phyloP scores from a whole-genome alignment of 2,113 vertebrate species.

The Okapia johnstoni region DNA sequence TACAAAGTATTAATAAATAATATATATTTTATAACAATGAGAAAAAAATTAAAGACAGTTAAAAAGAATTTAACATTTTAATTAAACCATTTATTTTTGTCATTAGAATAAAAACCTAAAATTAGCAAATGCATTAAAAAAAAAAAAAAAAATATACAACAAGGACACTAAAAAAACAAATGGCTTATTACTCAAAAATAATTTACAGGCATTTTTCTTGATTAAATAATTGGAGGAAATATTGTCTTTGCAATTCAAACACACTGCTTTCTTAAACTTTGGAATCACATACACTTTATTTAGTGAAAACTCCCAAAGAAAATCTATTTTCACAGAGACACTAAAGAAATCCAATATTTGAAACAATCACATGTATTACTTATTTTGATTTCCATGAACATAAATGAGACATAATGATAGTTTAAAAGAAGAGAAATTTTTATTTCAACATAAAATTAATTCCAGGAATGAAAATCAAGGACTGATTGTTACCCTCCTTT shows the following conservation, averaged over 20 bases:
- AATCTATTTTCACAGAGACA: not conserved
- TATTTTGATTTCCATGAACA: not conserved
- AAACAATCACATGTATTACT: not conserved
- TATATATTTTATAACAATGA: not conserved
- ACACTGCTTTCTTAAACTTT: not conserved
- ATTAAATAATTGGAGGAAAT: not conserved
- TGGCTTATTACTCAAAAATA: not conserved
- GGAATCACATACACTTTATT: not conserved
- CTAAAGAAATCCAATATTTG: not conserved
- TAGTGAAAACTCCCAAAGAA: not conserved
- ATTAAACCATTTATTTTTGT: not conserved
- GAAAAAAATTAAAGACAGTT: not conserved
- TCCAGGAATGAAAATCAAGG: not conserved
- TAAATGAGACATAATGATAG: not conserved
- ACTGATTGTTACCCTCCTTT: rapidly evolving
- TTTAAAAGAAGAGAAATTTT: not conserved
- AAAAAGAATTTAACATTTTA: not conserved
- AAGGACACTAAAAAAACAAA: not conserved
- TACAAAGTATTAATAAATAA: not conserved
- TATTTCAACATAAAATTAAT: not conserved
- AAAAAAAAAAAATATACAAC: not conserved
- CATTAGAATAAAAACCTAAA: not conserved
- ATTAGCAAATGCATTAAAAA: not conserved
- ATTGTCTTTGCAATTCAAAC: not conserved
- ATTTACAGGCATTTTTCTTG: not conserved